These are phyloP conservation scores for Bradysia coprophila DNA, from an alignment of 1,140 invertebrate species.

Conservation along the genomic window DNA sequence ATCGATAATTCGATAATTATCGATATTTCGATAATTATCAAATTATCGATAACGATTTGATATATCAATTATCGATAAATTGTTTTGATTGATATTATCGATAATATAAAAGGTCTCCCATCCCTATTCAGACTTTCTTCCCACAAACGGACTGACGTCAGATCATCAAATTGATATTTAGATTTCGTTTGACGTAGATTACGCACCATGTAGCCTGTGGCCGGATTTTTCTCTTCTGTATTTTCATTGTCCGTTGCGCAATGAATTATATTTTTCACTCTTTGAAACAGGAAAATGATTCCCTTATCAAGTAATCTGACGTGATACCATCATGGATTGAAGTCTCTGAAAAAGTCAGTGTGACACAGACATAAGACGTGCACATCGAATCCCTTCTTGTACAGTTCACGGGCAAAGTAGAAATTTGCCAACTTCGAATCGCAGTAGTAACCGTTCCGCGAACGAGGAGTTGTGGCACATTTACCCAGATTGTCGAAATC, in stretches of 20 bases:
- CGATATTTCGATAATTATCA: no score
- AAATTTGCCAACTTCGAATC: conserved; percentile 65
- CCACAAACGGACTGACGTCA: conserved; percentile 48
- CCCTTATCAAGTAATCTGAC: conserved; percentile 46
- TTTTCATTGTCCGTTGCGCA: conserved; percentile 39
- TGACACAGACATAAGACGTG: conserved; percentile 65
- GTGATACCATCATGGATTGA: conserved; percentile 46
- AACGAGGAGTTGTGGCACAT: conserved; percentile 24
- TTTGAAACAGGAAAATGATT: no score
- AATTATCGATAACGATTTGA: no score
- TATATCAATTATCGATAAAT: no score
- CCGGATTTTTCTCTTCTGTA: conserved; percentile 17
- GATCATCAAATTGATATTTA: conserved; percentile 36
- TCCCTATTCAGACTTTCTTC: no score
- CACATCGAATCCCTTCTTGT: conserved; percentile 41
- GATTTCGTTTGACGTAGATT: conserved; percentile 48
- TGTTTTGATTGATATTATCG: no score
- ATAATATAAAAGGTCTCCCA: no score
- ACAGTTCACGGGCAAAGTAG: conserved; percentile 30
- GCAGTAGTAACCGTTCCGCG: conserved; percentile 47
- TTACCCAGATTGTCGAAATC: conserved; percentile 49
- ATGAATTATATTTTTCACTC: conserved; percentile 54
- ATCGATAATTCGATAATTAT: no score
- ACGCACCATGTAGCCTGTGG: conserved; percentile 47
- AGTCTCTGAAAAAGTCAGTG: conserved; percentile 53